These are phyloP conservation scores for Mustela erminea DNA, from an alignment of 2,797 vertebrate genomes.

Conservation along the genomic window DNA sequence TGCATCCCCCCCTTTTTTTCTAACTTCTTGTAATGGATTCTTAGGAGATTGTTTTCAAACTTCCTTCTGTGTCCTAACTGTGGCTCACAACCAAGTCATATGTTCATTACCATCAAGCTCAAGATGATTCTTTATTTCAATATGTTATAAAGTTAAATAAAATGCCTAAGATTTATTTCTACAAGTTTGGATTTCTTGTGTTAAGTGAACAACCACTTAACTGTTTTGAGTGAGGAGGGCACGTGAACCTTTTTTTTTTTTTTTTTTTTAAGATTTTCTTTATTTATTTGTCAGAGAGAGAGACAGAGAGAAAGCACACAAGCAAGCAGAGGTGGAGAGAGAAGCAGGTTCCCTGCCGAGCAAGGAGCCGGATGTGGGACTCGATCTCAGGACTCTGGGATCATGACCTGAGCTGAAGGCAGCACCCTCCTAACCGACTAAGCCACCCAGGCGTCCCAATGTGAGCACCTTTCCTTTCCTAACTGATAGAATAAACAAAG, in stretches of 20 bases:
- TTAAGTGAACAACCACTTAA: not conserved
- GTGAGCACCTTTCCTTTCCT: not conserved
- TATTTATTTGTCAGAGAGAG: too few species aligned
- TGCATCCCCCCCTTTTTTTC: not conserved
- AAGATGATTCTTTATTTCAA: not conserved
- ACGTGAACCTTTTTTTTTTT: not conserved
- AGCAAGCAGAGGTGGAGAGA: too few species aligned
- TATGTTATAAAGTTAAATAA: not conserved
- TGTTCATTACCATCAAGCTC: not conserved
- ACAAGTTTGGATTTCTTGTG: not conserved
- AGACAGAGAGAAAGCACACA: too few species aligned
- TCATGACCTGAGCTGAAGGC: too few species aligned
- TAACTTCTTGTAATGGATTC: not conserved
- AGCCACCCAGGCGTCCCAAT: not conserved
- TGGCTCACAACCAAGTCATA: not conserved
- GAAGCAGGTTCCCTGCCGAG: too few species aligned
- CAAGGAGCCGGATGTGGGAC: too few species aligned
- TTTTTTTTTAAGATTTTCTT: too few species aligned
- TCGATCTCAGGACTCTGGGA: too few species aligned
- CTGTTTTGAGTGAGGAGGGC: not conserved
- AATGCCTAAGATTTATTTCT: not conserved
- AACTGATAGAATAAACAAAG: not conserved
- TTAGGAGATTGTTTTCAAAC: not conserved
- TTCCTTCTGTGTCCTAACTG: not conserved
- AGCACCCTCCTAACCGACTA: too few species aligned